Conservation (phyloP, 1,140 invertebrate genomes). For the Pectinophora gossypiella region DNA sequence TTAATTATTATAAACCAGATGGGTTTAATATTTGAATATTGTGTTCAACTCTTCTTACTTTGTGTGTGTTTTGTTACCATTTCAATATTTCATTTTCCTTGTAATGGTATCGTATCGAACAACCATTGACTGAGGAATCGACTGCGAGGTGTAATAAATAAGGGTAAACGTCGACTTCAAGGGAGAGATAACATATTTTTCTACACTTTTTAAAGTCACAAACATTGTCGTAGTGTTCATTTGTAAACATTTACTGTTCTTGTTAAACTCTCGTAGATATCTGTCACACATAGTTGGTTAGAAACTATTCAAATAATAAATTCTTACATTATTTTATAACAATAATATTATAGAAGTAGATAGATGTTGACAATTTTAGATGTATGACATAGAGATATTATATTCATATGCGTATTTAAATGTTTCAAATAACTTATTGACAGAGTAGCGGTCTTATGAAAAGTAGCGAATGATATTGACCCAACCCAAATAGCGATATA, state of each 20-base stretch:
- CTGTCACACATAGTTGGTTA: slow-evolving; percentile 9
- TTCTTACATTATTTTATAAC: slow-evolving; percentile 17
- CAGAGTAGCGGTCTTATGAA: slow-evolving; percentile 50
- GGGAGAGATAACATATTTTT: slow-evolving; percentile 62
- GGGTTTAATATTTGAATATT: no score
- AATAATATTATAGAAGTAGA: slow-evolving; percentile 43
- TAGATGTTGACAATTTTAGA: slow-evolving; percentile 53
- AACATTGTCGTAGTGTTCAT: slow-evolving; percentile 41
- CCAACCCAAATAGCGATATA: not conserved
- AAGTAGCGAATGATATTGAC: slow-evolving; percentile 20
- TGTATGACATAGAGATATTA: slow-evolving; percentile 37
- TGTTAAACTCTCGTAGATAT: slow-evolving; percentile 30
- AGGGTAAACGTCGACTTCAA: slow-evolving; percentile 60
- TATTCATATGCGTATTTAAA: slow-evolving; percentile 19
- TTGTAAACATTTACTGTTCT: slow-evolving; percentile 52
- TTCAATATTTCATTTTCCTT: no score
- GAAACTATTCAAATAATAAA: not conserved
- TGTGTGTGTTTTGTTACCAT: no score
- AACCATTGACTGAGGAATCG: slow-evolving; percentile 63
- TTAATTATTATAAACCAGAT: no score
- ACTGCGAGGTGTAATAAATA: slow-evolving; percentile 55
- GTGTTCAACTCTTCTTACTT: no score
- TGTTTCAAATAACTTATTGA: slow-evolving; percentile 23
- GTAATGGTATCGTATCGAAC: slow-evolving; percentile 20
- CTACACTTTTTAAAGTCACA: slow-evolving; percentile 69